Conservation (phyloP, 1,140 invertebrate genomes). For the Drosophila melanica region DNA sequence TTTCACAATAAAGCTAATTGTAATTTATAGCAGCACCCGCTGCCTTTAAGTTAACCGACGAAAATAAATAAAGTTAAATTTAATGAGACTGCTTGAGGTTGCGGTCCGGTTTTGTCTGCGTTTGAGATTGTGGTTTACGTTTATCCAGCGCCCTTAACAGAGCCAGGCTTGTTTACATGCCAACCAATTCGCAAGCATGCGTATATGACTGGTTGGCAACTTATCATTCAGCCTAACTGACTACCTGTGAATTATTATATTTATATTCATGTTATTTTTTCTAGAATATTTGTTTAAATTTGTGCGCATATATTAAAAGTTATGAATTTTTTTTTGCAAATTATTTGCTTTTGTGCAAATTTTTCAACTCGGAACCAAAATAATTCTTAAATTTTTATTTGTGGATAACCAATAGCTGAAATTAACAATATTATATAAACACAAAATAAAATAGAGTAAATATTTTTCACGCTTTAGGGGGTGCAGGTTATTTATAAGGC, state of each 20-base stretch:
- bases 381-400: neutral
- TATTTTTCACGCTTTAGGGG: too few relatives aligned
- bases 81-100: conserved; percentile 59
- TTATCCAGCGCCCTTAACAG: conserved; percentile 14
- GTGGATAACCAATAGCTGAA: too few relatives aligned
- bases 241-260: conserved; percentile 53
- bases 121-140: conserved; percentile 26
- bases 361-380: neutral
- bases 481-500: neutral
- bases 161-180: conserved; percentile 48
- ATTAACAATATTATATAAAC: too few relatives aligned
- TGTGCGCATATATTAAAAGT: too few relatives aligned
- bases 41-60: conserved; percentile 42
- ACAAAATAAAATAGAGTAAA: too few relatives aligned
- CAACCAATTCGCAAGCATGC: conserved; percentile 23
- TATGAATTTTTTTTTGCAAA: too few relatives aligned
- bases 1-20: conserved; percentile 78
- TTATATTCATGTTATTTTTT: conserved; percentile 32
- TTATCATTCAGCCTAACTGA: neutral
- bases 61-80: conserved; percentile 70
- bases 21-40: conserved; percentile 69
- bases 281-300: too few relatives aligned
- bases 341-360: too few relatives aligned
- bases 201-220: neutral
- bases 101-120: conserved; percentile 5